Conservation (phyloP, 2,113 vertebrate genomes). For the Columba janthina region DNA sequence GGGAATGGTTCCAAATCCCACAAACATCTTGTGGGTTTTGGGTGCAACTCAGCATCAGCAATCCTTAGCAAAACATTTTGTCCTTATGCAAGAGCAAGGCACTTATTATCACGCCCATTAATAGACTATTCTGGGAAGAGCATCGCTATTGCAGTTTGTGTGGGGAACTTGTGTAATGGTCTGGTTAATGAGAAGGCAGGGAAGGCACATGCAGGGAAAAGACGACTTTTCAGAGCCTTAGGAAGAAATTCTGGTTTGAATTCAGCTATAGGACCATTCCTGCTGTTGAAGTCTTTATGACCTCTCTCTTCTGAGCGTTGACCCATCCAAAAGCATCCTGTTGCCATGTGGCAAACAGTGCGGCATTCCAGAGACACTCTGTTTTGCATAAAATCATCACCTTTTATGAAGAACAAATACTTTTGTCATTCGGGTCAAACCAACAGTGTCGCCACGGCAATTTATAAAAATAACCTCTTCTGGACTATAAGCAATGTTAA, state of each 20-base stretch:
- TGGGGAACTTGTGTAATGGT: constrained; percentile 21
- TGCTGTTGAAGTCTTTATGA: background rate
- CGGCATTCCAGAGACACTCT: constrained; percentile 1
- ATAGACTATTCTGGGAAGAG: constrained; percentile 45
- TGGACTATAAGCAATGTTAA: background rate
- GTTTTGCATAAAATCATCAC: background rate
- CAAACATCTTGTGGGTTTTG: constrained; percentile 47
- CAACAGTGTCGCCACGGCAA: background rate
- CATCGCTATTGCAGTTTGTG: background rate
- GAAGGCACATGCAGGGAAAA: background rate
- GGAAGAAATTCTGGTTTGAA: background rate
- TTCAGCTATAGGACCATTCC: background rate
- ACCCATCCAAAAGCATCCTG: background rate
- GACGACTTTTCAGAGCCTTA: background rate
- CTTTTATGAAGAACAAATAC: constrained; percentile 14
- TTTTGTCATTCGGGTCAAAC: background rate
- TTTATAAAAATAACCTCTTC: background rate
- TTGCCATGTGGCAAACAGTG: background rate
- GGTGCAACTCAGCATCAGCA: constrained; percentile 51
- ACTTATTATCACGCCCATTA: constrained; percentile 22
- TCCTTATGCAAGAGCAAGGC: constrained; percentile 9
- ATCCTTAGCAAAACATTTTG: constrained; percentile 45
- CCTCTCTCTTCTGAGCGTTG: background rate
- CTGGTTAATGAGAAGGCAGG: background rate
- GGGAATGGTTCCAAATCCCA: constrained; percentile 40